Percentiles rank a stretch among this genome's conserved stretches.
Conservation (phyloP, 2,888 invertebrate species). For the Mechanitis mazaeus region DNA sequence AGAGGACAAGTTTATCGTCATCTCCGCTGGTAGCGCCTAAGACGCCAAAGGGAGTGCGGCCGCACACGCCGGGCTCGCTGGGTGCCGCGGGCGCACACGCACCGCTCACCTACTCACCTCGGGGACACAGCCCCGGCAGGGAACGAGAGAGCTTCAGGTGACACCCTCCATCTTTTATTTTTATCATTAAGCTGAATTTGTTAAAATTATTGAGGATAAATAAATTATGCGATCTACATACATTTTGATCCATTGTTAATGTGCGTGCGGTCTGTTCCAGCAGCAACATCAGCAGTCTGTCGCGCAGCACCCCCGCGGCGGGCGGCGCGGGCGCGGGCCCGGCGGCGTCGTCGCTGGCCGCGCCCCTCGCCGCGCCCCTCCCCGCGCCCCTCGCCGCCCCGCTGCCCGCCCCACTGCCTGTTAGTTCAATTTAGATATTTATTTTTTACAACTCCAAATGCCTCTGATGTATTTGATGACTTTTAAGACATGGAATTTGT, state of each 20-base stretch:
- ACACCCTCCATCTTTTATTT: constrained; percentile 8
- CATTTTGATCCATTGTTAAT: not conserved
- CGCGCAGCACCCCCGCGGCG: constrained; percentile 80
- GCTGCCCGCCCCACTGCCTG: constrained; percentile 41
- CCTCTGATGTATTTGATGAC: too few species aligned
- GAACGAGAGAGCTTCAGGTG: constrained; percentile 93
- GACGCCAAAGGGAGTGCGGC: constrained; percentile 68
- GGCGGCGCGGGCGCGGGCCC: constrained; percentile 51
- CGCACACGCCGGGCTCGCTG: constrained; percentile 66
- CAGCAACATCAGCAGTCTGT: constrained; percentile 90
- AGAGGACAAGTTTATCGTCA: constrained; percentile 66
- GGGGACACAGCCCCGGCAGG: constrained; percentile 85
- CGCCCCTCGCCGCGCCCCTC: constrained; percentile 47
- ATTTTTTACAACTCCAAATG: too few species aligned
- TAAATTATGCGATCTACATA: not conserved
- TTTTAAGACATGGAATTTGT: too few species aligned
- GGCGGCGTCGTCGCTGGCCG: constrained; percentile 39
- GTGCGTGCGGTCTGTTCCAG: constrained; percentile 47
- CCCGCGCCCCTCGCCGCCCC: constrained; percentile 43
- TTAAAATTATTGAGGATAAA: too few species aligned
- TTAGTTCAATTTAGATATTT: not conserved
- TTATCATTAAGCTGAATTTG: not conserved
- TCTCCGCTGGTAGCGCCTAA: constrained; percentile 72
- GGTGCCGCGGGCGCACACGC: constrained; percentile 60
- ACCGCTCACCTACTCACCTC: constrained; percentile 82